phyloP scores from a whole-genome alignment of 1,140 invertebrate species.

The Oedothorax gibbosus region DNA sequence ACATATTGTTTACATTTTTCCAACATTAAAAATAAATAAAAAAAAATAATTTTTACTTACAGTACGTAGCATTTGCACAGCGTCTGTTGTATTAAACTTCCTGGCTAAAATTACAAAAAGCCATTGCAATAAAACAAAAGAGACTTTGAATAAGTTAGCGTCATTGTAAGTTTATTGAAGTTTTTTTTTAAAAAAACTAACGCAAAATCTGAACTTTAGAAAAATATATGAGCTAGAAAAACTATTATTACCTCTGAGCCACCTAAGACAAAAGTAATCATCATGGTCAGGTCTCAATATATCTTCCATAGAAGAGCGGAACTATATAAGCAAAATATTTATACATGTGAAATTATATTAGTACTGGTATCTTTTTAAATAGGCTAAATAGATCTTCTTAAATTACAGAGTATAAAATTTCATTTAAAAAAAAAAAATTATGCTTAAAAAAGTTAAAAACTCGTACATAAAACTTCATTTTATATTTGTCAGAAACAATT shows the following conservation, averaged over 20 bases:
- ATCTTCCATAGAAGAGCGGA: constrained; percentile 55
- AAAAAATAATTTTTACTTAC: constrained; percentile 72
- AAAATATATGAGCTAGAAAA: background rate
- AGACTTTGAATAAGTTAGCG: background rate
- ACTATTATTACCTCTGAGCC: constrained; percentile 79
- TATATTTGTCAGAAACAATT: no score
- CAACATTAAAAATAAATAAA: no score
- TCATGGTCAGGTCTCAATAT: constrained; percentile 73
- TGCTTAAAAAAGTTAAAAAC: no score
- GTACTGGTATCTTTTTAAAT: no score
- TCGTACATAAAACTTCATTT: no score
- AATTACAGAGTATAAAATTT: no score
- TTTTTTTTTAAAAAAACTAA: background rate
- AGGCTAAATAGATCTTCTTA: no score
- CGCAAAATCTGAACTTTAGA: constrained; percentile 6
- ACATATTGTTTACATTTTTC: no score
- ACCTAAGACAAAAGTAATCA: constrained; percentile 82
- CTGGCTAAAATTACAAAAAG: constrained; percentile 73
- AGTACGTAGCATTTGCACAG: constrained; percentile 87
- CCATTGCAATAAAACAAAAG: background rate
- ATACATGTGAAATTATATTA: no score
- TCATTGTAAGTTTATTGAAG: background rate
- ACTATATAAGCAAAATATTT: constrained; percentile 15
- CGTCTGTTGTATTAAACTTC: constrained; percentile 82
- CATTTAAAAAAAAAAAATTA: no score